Conservation (phyloP, 2,113 vertebrate species). For the Neoarius graeffei region DNA sequence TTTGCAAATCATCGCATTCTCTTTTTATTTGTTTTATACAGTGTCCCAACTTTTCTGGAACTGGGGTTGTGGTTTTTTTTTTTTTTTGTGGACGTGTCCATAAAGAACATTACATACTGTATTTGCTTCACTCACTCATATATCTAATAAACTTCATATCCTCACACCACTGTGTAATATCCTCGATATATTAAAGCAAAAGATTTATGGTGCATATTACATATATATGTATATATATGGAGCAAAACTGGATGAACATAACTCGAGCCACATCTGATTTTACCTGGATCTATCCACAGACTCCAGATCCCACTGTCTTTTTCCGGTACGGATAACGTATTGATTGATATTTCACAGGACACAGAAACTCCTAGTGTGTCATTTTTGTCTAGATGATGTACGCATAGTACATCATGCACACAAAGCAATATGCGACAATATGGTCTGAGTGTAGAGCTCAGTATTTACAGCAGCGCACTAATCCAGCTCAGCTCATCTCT, state of each 20-base stretch:
- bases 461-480: slow-evolving; percentile 3
- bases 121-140: no score
- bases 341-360: not conserved
- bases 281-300: not conserved
- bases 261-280: not conserved
- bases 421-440: no score
- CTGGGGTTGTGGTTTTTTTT: no score
- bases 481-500: slow-evolving; percentile 13
- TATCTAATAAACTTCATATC: no score
- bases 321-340: not conserved
- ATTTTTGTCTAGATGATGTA: not conserved
- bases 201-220: no score
- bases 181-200: no score
- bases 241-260: not conserved
- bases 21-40: no score
- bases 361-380: not conserved
- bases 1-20: no score
- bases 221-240: not conserved
- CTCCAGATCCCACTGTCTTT: not conserved
- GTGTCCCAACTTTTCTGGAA: no score
- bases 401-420: not conserved
- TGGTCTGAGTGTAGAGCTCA: not conserved
- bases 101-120: no score
- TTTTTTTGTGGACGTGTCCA: no score
- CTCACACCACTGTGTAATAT: no score